Evolutionary conservation across 2,888 invertebrate species (phyloP).

Genomic region (Nycteola revayana): DNA sequence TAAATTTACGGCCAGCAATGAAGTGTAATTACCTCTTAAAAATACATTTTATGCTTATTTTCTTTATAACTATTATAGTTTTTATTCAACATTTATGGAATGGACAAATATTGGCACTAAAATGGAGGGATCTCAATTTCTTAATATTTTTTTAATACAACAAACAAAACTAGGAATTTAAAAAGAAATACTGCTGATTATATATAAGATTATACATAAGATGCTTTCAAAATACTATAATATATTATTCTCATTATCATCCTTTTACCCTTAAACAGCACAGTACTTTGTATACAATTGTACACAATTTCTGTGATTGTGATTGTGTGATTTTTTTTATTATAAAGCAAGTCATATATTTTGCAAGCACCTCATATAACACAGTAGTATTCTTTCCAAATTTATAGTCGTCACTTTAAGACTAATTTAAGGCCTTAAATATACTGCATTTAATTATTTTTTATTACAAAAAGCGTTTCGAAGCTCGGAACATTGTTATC

Average conservation of each 20-base stretch:
- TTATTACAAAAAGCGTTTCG: slow-evolving; percentile 12
- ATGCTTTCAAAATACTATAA: neutral
- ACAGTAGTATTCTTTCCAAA: neutral
- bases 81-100: slow-evolving; percentile 49
- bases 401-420: neutral
- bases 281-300: neutral
- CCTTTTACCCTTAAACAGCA: neutral
- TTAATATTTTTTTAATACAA: slow-evolving; percentile 30
- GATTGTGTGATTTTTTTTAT: neutral
- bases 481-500: slow-evolving; percentile 17
- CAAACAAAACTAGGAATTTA: slow-evolving; percentile 5
- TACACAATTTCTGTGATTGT: neutral
- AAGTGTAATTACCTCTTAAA: slow-evolving; percentile 28
- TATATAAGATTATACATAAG: neutral
- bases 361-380: neutral
- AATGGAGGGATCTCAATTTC: slow-evolving; percentile 66
- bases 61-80: slow-evolving; percentile 18
- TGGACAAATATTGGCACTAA: slow-evolving; percentile 69
- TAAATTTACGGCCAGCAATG: slow-evolving; percentile 13
- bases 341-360: neutral
- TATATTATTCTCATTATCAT: neutral
- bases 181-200: neutral
- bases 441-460: neutral
- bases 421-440: slow-evolving; percentile 3
- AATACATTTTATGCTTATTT: slow-evolving; percentile 29